A percentile compares a stretch with the other conserved stretches of the same genome.
Conservation (phyloP, 1,140 invertebrate species). For the Drosophila parvula region DNA sequence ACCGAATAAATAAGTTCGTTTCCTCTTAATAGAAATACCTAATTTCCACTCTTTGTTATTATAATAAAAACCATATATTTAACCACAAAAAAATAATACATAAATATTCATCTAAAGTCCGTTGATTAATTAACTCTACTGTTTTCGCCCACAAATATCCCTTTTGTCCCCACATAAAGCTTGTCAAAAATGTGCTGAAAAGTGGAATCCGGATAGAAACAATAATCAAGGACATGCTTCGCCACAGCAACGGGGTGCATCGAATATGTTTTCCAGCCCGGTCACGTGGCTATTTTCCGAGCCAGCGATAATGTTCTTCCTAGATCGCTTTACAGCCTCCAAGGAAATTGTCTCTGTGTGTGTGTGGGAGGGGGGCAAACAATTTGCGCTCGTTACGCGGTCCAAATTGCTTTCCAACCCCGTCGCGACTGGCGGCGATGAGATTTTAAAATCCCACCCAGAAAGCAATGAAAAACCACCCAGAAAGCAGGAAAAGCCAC, state of each 20-base stretch:
- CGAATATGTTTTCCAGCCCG: slow-evolving; percentile 38
- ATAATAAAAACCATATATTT: background rate
- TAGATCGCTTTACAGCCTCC: slow-evolving; percentile 49
- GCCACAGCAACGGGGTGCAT: slow-evolving; percentile 11
- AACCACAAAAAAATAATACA: background rate
- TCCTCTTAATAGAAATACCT: background rate
- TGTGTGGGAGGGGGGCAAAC: slow-evolving; percentile 26
- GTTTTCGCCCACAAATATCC: background rate
- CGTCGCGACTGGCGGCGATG: slow-evolving; percentile 3
- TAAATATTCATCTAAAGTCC: background rate
- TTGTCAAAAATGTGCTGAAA: background rate
- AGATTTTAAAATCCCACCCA: slow-evolving; percentile 51
- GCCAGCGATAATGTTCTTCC: slow-evolving; percentile 20
- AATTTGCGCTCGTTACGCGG: slow-evolving; percentile 81
- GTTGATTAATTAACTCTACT: slow-evolving; percentile 10
- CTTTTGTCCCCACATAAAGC: background rate
- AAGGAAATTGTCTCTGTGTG: background rate
- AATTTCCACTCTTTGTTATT: too few relatives aligned
- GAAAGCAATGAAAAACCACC: slow-evolving; percentile 2
- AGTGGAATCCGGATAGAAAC: slow-evolving; percentile 18
- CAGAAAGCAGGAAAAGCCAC: slow-evolving; percentile 15
- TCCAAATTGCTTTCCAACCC: slow-evolving; percentile 48
- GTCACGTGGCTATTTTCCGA: slow-evolving; percentile 44
- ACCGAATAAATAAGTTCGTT: background rate
- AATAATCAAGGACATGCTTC: slow-evolving; percentile 22